phyloP scores from a whole-genome alignment of 2,113 vertebrate species.

The Fukomys damarensis region DNA sequence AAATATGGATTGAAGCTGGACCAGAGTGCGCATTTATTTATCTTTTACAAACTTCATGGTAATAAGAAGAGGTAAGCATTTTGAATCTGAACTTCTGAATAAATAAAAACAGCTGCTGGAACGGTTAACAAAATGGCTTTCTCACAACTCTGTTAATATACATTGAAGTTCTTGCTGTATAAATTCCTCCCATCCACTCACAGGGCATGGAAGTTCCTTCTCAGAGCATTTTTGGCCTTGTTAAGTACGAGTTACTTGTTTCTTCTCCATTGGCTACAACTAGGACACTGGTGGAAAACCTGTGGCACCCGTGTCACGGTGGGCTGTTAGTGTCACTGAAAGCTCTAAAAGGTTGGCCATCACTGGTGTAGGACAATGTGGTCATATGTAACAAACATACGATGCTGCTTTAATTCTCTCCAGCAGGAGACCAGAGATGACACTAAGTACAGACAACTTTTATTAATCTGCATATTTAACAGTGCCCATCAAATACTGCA shows the following conservation, averaged over 20 bases:
- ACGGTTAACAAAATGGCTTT: not conserved
- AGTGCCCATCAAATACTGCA: not conserved
- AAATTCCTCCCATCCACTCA: not conserved
- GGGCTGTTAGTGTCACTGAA: not conserved
- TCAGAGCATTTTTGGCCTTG: not conserved
- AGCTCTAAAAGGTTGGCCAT: not conserved
- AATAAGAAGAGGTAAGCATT: not conserved
- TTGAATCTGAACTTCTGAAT: not conserved
- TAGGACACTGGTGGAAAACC: no score
- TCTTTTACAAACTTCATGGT: not conserved
- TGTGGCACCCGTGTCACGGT: fast-evolving
- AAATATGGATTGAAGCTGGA: not conserved
- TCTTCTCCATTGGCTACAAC: not conserved
- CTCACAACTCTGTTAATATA: not conserved
- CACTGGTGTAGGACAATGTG: not conserved
- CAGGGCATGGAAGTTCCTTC: not conserved
- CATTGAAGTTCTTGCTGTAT: not conserved
- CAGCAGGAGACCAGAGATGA: fast-evolving
- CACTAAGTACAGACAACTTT: not conserved
- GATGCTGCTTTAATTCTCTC: not conserved
- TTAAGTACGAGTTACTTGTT: not conserved
- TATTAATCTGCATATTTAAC: not conserved
- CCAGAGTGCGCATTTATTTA: not conserved
- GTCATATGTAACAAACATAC: not conserved
- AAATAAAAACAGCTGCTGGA: not conserved